phyloP scores from a whole-genome alignment of 2,113 vertebrate species.

The Stomatorhinus ivindoensis region DNA sequence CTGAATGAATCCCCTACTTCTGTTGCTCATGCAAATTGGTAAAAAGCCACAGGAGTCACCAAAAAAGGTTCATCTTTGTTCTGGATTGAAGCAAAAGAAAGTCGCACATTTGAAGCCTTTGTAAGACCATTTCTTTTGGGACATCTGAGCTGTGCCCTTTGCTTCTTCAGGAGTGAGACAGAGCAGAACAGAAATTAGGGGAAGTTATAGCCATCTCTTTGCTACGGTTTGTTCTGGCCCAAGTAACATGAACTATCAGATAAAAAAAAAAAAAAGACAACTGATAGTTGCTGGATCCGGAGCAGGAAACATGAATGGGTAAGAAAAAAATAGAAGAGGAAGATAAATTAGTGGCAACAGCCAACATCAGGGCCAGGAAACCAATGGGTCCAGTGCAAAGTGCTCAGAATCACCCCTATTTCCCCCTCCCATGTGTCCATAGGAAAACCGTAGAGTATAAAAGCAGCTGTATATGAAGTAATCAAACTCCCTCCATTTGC shows the following conservation, averaged over 20 bases:
- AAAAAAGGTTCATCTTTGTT: not conserved
- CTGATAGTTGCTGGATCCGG: not conserved
- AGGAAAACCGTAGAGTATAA: slow-evolving; percentile 4
- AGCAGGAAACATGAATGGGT: not conserved
- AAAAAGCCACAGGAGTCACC: not conserved
- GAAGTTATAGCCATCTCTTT: not conserved
- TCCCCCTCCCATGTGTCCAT: not conserved
- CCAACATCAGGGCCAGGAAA: not conserved
- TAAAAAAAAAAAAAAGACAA: not conserved
- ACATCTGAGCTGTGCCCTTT: not conserved
- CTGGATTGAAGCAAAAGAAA: not conserved
- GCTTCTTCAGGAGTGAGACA: not conserved
- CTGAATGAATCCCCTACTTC: not conserved
- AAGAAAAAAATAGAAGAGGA: not conserved
- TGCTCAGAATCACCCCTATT: not conserved
- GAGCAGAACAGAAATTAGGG: not conserved
- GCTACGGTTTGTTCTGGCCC: not conserved
- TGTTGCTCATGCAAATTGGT: not conserved
- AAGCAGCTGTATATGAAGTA: not conserved
- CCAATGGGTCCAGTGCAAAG: not conserved
- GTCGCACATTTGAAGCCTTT: not conserved
- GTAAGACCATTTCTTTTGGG: slow-evolving; percentile 3
- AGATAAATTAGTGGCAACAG: not conserved
- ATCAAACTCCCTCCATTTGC: slow-evolving; percentile 17
- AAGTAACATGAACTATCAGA: not conserved